Evolutionary conservation across 92 coral and sea anemone species (phyloP).

Genomic region (Zoanthus solanderi): DNA sequence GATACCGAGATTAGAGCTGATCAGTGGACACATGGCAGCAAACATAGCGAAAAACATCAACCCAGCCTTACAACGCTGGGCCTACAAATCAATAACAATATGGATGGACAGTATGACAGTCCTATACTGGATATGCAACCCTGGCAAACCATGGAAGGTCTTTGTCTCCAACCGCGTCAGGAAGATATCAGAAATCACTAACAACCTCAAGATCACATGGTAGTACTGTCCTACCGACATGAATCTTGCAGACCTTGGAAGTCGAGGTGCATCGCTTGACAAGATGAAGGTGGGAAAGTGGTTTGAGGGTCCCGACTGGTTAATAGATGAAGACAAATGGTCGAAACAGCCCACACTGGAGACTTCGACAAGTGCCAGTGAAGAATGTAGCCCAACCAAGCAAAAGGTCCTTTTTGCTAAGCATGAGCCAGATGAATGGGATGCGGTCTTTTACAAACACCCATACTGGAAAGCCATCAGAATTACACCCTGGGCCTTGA

Average conservation of each 20-base stretch:
- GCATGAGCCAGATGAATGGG: slow-evolving; percentile 67
- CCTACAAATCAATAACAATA: slow-evolving; percentile 52
- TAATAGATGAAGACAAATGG: slow-evolving; percentile 36
- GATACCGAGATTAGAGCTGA: slow-evolving; percentile 49
- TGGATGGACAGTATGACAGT: slow-evolving; percentile 73
- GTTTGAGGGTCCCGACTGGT: slow-evolving; percentile 55
- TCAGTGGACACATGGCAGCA: slow-evolving; percentile 70
- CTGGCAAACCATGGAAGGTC: slow-evolving; percentile 76
- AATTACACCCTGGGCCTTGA: slow-evolving; percentile 61
- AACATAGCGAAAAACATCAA: slow-evolving; percentile 60
- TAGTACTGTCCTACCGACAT: slow-evolving; percentile 69
- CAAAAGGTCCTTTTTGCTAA: slow-evolving; percentile 40
- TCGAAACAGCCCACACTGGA: slow-evolving; percentile 54
- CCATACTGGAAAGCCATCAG: slow-evolving; percentile 49
- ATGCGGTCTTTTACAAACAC: slow-evolving; percentile 18
- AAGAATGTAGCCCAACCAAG: slow-evolving; percentile 36
- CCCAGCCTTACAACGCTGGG: slow-evolving; percentile 60
- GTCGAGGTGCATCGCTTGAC: slow-evolving; percentile 65
- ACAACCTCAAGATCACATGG: slow-evolving; percentile 56
- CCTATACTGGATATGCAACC: slow-evolving; percentile 75
- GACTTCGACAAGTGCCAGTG: slow-evolving; percentile 18
- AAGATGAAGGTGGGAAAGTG: slow-evolving; percentile 63
- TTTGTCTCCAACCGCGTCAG: slow-evolving; percentile 68
- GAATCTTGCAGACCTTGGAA: slow-evolving; percentile 79
- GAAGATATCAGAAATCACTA: slow-evolving; percentile 66